These are phyloP conservation scores for Copsychus sechellarum DNA, from an alignment of 2,113 vertebrate species.

Conservation along the genomic window DNA sequence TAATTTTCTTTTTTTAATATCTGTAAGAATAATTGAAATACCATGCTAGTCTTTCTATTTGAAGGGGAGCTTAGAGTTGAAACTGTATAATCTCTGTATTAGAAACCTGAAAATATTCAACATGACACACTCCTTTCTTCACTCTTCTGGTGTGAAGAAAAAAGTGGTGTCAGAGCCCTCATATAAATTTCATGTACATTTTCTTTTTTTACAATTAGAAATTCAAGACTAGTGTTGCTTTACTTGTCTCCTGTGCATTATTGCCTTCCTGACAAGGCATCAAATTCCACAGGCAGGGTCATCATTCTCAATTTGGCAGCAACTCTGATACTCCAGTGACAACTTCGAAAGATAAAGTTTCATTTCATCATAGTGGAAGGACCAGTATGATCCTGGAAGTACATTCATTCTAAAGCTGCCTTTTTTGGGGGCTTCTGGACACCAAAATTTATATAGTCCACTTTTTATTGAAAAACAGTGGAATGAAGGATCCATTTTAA, in stretches of 20 bases:
- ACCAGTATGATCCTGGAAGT: not conserved
- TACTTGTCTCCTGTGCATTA: not conserved
- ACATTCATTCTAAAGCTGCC: not conserved
- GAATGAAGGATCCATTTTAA: not conserved
- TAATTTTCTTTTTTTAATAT: not conserved
- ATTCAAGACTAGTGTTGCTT: not conserved
- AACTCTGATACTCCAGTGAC: not conserved
- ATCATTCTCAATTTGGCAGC: not conserved
- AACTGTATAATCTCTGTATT: constrained; percentile 83
- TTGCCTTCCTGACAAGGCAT: not conserved
- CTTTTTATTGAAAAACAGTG: not conserved
- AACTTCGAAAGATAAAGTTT: not conserved
- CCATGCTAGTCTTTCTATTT: constrained; percentile 80
- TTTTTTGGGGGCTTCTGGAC: not conserved
- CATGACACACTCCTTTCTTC: constrained; percentile 71
- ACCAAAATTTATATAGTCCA: not conserved
- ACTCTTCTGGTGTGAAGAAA: constrained; percentile 71
- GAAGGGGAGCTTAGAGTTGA: constrained; percentile 75
- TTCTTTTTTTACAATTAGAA: not conserved
- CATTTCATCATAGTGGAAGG: not conserved
- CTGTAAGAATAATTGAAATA: constrained; percentile 77
- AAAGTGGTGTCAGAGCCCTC: constrained; percentile 62
- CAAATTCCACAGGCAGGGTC: not conserved
- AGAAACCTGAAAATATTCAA: constrained; percentile 82
- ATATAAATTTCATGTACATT: not conserved